Conservation (phyloP, 2,888 invertebrate species). For the Eupithecia centaureata region DNA sequence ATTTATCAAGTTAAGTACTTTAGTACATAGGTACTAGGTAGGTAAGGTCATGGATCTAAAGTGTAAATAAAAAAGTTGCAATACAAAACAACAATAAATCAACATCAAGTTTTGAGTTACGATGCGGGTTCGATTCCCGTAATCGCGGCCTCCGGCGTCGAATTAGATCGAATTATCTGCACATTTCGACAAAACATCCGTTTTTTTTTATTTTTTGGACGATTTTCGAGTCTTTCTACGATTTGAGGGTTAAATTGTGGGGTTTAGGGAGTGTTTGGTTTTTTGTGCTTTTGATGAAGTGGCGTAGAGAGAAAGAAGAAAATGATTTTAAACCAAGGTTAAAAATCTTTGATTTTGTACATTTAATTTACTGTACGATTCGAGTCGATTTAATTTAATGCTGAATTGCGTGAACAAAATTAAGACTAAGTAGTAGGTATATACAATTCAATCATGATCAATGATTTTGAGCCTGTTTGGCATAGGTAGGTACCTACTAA, state of each 20-base stretch:
- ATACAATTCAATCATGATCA: no score
- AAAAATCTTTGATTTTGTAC: no score
- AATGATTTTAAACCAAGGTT: no score
- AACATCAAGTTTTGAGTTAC: slow-evolving; percentile 47
- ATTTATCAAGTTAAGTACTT: no score
- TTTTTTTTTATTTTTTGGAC: slow-evolving; percentile 46
- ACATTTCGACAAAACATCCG: slow-evolving; percentile 55
- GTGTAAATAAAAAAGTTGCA: slow-evolving; percentile 1
- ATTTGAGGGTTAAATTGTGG: slow-evolving; percentile 38
- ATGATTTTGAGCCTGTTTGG: no score
- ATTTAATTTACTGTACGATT: no score
- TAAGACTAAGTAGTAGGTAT: no score
- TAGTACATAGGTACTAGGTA: background rate
- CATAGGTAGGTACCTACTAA: no score
- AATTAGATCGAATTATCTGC: slow-evolving; percentile 67
- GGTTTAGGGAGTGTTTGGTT: slow-evolving; percentile 7
- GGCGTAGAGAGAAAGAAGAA: background rate
- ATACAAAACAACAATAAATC: slow-evolving; percentile 29
- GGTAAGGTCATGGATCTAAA: no score
- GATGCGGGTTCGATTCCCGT: slow-evolving; percentile 54
- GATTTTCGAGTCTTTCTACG: slow-evolving; percentile 43
- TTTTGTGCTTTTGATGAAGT: slow-evolving; percentile 12
- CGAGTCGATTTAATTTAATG: no score
- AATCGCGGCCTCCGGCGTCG: slow-evolving; percentile 60
- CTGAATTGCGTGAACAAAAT: no score